Evolutionary conservation across 2,888 invertebrate species (phyloP), one percentile per base, ranked within the genome.

Genomic region (Drosophila mulleri): DNA sequence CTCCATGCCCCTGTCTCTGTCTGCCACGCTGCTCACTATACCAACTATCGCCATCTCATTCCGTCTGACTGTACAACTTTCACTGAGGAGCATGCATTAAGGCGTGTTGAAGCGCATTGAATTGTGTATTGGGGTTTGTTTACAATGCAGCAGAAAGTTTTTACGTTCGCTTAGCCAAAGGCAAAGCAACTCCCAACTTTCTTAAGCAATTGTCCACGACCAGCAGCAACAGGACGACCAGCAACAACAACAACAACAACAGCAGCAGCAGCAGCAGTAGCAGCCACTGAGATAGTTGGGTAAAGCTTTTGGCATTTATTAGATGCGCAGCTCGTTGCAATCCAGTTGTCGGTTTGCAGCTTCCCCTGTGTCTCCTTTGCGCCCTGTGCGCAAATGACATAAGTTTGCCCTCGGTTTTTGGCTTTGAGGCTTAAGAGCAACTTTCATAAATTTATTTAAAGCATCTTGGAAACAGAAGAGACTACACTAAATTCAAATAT

Each of bases 71-170:
- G 18, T 41, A 69, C 67, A 83, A 83, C 72, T 85, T 84, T 82
- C 78, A 67, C 75, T 72, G 80, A 74, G 66, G 68, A 83, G 88
- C 88, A 85, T 88, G 85, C 86, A 85, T 85, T 85, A 85, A 69
- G 81, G 88, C 88, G 84, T 85, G 84, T 85, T 85, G 84, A 85
- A 85, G 84, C 84, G 84, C 88, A 85, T 85, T 85, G 88, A 88
- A 85, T 88, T 85, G 84, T 88, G 84, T 85, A 88, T 85, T 85
- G 84, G 88, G 84, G 88, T 88, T 88, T 85, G 84, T 85, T 85
- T 85, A 85, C 84, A 85, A 85, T 83, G 88, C 85, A 81, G 85
- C 72, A 72, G 62, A 88, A 85, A 88, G 77, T 85, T 85, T 85
- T 85, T 83, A 85, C 84, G 83, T 84, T 88, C 88, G 88, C 83